phyloP scores from a whole-genome alignment of 2,888 invertebrate genomes.

The Drosophila vallismaia region DNA sequence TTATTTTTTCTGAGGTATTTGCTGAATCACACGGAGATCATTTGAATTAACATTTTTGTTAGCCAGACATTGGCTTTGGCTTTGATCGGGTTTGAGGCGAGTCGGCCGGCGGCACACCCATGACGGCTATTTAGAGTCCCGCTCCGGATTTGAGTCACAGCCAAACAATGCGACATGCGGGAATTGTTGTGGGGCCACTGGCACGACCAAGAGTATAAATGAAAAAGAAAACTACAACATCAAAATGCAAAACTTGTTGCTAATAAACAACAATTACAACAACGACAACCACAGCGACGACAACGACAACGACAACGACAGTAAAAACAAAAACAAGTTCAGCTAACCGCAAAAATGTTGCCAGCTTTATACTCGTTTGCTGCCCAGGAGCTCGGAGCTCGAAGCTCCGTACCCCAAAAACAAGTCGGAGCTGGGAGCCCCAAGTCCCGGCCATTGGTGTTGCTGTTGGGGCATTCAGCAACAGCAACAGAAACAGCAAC shows the following conservation, averaged over 20 bases:
- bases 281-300: slow-evolving; percentile 20
- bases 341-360: slow-evolving; percentile 59
- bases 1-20: slow-evolving; percentile 17
- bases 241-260: slow-evolving; percentile 78
- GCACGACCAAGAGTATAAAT: slow-evolving; percentile 40
- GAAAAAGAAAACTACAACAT: slow-evolving; percentile 37
- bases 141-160: slow-evolving; percentile 61
- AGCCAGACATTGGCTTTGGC: slow-evolving; percentile 38
- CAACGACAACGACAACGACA: background rate
- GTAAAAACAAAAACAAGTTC: slow-evolving; percentile 42
- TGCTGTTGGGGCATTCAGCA: slow-evolving; percentile 26
- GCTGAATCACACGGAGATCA: slow-evolving; percentile 64
- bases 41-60: slow-evolving; percentile 35
- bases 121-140: slow-evolving; percentile 45
- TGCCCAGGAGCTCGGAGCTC: slow-evolving; percentile 46
- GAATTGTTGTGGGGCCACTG: slow-evolving; percentile 32
- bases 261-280: slow-evolving; percentile 57
- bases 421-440: slow-evolving; percentile 18
- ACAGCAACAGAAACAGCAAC: slow-evolving; percentile 35
- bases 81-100: slow-evolving; percentile 19
- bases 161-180: slow-evolving; percentile 52
- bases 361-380: slow-evolving; percentile 37
- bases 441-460: slow-evolving; percentile 4
- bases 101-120: slow-evolving; percentile 31
- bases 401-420: slow-evolving; percentile 31